Percentiles rank a stretch among this genome's conserved stretches.
These are phyloP conservation scores for Lates japonicus DNA, from an alignment of 2,797 vertebrate species.

Conservation along the genomic window DNA sequence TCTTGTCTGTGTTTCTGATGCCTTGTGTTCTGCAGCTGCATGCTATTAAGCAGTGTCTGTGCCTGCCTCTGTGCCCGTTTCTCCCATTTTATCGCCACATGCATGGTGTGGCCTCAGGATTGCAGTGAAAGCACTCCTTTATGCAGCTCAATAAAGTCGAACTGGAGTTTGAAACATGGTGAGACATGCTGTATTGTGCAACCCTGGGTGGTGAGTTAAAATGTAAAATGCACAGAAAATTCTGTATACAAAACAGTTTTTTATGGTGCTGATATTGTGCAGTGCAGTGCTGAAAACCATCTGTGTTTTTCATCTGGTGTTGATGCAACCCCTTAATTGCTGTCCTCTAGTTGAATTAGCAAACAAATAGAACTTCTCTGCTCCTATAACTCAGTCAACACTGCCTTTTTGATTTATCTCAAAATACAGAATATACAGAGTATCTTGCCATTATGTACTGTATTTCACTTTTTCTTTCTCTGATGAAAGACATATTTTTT, in stretches of 20 bases:
- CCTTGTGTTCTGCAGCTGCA: conserved; percentile 67
- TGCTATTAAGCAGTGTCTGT: conserved; percentile 59
- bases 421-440: not conserved
- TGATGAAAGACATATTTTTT: conserved; percentile 11
- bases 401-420: not conserved
- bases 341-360: conserved; percentile 49
- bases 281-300: conserved; percentile 32
- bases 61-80: conserved; percentile 55
- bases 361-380: conserved; percentile 56
- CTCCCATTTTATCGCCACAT: conserved; percentile 59
- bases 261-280: conserved; percentile 39
- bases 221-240: conserved; percentile 38
- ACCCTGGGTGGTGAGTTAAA: conserved; percentile 49
- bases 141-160: conserved; percentile 52
- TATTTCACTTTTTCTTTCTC: not conserved
- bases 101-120: conserved; percentile 42
- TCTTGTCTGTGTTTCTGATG: conserved; percentile 54
- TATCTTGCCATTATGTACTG: not conserved
- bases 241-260: conserved; percentile 49
- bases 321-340: conserved; percentile 61
- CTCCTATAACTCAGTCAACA: conserved; percentile 37
- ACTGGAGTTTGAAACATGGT: conserved; percentile 55
- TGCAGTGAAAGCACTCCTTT: conserved; percentile 58
- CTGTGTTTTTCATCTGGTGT: conserved; percentile 29
- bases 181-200: conserved; percentile 65